Evolutionary conservation across 2,797 vertebrate species (phyloP).

Genomic region (Enteromius trimaculatus): DNA sequence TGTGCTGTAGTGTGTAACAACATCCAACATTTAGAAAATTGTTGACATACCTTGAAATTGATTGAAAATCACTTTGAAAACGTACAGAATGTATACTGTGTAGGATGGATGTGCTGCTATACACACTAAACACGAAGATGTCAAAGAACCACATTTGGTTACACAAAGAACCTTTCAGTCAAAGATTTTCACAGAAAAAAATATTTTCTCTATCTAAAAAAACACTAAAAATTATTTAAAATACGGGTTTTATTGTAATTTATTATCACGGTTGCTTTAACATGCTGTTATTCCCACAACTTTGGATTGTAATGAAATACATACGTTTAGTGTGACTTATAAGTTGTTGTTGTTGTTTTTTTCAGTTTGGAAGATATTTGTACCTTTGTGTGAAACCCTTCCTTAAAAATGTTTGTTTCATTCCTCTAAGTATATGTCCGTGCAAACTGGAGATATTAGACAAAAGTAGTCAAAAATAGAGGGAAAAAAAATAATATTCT

Average conservation of each 20-base stretch:
- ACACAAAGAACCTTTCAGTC: neutral
- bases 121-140: neutral
- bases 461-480: slow-evolving; percentile 46
- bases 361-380: neutral
- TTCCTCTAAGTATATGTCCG: neutral
- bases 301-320: neutral
- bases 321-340: neutral
- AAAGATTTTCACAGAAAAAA: neutral
- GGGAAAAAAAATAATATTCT: slow-evolving; percentile 46
- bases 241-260: neutral
- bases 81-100: neutral
- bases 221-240: neutral
- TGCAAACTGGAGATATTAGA: slow-evolving; percentile 24
- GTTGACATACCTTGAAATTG: neutral
- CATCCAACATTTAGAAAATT: neutral
- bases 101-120: neutral
- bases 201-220: neutral
- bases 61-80: neutral
- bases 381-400: neutral
- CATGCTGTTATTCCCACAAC: neutral
- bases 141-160: neutral
- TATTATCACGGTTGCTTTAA: no score
- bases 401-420: neutral
- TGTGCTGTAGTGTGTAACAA: neutral
- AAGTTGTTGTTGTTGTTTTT: neutral